Base-by-base conservation (phyloP, 2,888 invertebrate species). In the Teleiodes luculella region DNA sequence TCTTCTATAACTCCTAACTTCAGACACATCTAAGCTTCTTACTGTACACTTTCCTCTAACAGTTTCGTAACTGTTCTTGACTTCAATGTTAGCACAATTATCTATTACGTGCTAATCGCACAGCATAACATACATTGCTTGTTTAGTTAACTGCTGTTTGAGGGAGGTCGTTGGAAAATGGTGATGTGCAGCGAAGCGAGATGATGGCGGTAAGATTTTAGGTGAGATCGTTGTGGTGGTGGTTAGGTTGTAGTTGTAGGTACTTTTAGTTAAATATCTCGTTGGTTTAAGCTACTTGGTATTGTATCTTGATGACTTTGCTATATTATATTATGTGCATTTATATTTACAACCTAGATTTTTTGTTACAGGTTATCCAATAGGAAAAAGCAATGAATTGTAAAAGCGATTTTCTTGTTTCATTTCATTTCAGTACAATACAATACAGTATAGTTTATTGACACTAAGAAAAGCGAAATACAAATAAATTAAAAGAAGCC, bases 61-160 rank as follows among this genome's bases (percentile, higher is more conserved):
- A 48, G 54, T 57, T 57, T 53, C 54, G 51, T 57, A 57, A 57
- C 56, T 54, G 56, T 57, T 54, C 51, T 53, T 51, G 53, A 41
- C 47, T 53, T 36, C 53, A 57, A 57, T 51, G 53, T 28, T 52
- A 57, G 39, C 47, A 41, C 53, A 53, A 46, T 54, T 57, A 52
- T 36, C 18, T 30, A 28, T 36, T 20, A 24, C 39, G 51, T 51
- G 41, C 16, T 31, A 51, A 51, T 33, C 41, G 39, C 39, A 31
- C n/a, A 18, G 7, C 31, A 33, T 30, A 36, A 14, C 11, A 41
- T 51, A 10, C 51, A 41, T 41, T 51, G 51, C 31, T 31, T 39
- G 51, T 41, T 41, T 50, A 18, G 28, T 5, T 39, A 37, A 50
- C 2, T 16, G 24, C 3, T 39, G 30, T 14, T 14, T 37, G 39